These are phyloP conservation scores for Charaxes varanes DNA, from an alignment of 1,140 invertebrate genomes.

Conservation along the genomic window DNA sequence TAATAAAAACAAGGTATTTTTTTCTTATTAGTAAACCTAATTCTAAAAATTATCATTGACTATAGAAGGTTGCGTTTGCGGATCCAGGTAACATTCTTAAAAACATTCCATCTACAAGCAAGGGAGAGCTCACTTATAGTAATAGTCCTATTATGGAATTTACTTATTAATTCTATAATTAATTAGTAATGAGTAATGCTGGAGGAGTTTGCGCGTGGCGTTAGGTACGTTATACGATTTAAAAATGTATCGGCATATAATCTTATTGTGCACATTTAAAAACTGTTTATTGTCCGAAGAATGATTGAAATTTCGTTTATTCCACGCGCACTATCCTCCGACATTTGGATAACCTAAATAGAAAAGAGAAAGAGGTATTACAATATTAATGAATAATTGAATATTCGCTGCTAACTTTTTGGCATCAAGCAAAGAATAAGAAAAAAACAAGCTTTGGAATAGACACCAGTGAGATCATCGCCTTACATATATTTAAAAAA, in stretches of 20 bases:
- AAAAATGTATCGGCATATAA: slow-evolving; percentile 3
- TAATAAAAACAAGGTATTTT: slow-evolving; percentile 70
- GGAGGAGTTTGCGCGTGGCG: slow-evolving; percentile 29
- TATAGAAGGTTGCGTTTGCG: slow-evolving; percentile 59
- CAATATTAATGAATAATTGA: slow-evolving; percentile 55
- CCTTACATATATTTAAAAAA: too few species aligned
- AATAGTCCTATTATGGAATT: slow-evolving; percentile 63
- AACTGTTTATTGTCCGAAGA: too few species aligned
- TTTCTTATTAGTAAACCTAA: slow-evolving; percentile 69
- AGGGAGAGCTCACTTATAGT: slow-evolving; percentile 64
- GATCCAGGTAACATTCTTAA: slow-evolving; percentile 66
- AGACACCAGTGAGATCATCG: slow-evolving; percentile 60
- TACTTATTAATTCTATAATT: slow-evolving; percentile 63
- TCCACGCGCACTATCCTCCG: slow-evolving; percentile 26
- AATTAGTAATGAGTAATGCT: slow-evolving; percentile 60
- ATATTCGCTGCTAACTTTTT: slow-evolving; percentile 65
- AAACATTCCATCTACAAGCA: slow-evolving; percentile 69
- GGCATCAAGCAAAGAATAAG: slow-evolving; percentile 66
- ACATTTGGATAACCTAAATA: slow-evolving; percentile 50
- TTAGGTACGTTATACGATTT: not conserved
- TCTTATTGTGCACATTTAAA: slow-evolving; percentile 15
- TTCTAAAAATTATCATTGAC: slow-evolving; percentile 69
- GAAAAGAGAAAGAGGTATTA: slow-evolving; percentile 53
- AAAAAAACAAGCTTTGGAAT: slow-evolving; percentile 64
- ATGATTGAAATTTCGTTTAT: too few species aligned